phyloP scores from a whole-genome alignment of 2,113 vertebrate genomes.

The Catharus minimus region DNA sequence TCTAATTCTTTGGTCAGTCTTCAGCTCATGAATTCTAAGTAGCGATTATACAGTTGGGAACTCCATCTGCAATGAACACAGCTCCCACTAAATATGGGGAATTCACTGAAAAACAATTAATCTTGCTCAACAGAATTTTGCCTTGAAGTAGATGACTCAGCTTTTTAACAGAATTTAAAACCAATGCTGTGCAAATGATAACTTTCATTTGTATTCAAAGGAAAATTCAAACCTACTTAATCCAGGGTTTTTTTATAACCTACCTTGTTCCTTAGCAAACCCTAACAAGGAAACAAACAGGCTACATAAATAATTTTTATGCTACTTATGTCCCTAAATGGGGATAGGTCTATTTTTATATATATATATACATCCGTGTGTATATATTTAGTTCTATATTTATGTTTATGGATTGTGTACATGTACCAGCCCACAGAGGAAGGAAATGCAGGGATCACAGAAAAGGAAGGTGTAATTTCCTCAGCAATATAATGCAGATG shows the following conservation, averaged over 20 bases:
- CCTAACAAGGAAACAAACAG: not conserved
- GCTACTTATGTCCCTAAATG: not conserved
- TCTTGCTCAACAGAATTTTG: not conserved
- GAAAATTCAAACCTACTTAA: not conserved
- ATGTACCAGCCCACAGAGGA: not conserved
- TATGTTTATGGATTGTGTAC: not conserved
- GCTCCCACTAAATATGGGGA: not conserved
- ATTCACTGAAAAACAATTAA: not conserved
- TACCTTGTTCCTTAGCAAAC: not conserved
- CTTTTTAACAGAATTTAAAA: not conserved
- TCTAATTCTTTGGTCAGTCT: not conserved
- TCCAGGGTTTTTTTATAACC: not conserved
- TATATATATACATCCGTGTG: fast-evolving
- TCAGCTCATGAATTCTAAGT: not conserved
- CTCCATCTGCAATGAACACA: not conserved
- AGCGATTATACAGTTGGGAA: not conserved
- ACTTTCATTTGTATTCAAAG: not conserved
- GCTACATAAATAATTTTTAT: not conserved
- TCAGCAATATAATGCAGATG: not conserved
- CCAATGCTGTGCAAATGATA: not conserved
- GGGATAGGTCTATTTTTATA: not conserved
- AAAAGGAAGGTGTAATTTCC: not conserved
- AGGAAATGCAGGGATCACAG: not conserved
- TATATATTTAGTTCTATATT: not conserved
- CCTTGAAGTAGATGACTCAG: not conserved